Percentiles rank a stretch among this genome's conserved stretches.
phyloP scores from a whole-genome alignment of 2,113 vertebrate genomes.

The Euleptes europaea region DNA sequence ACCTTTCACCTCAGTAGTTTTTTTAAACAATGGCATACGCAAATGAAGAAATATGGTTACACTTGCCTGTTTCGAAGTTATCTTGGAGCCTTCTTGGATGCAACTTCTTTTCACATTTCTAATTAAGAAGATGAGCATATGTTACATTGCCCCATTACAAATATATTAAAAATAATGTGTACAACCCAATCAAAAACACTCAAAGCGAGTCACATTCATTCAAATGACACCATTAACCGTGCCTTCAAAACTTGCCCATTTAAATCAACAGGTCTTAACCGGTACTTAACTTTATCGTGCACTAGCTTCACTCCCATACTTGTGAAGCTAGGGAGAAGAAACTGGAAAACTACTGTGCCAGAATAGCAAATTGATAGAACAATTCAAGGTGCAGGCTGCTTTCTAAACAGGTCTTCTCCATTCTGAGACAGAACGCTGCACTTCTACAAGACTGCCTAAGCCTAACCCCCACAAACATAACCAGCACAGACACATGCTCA shows the following conservation, averaged over 20 bases:
- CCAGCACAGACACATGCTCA: neutral
- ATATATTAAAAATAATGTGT: neutral
- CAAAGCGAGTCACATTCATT: neutral
- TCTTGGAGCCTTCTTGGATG: conserved; percentile 90
- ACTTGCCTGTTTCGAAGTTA: conserved; percentile 88
- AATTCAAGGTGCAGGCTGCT: too few species aligned
- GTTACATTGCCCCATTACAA: conserved; percentile 37
- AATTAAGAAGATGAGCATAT: conserved; percentile 43
- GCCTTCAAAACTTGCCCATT: neutral
- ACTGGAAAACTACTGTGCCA: neutral
- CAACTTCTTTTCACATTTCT: conserved; percentile 92
- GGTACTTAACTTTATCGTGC: neutral
- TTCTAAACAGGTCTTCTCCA: neutral
- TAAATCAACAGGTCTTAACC: neutral
- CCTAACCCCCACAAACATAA: neutral
- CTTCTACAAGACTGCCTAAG: neutral
- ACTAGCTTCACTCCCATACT: neutral
- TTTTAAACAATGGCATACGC: neutral
- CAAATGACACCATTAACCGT: neutral
- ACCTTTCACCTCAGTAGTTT: too few species aligned
- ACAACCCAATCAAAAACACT: neutral
- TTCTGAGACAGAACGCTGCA: neutral
- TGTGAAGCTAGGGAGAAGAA: neutral
- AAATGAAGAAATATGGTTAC: conserved; percentile 17
- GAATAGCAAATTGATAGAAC: neutral